A percentile compares a stretch with the other conserved stretches of the same genome.
These are phyloP conservation scores for Psilopogon haemacephalus DNA, from an alignment of 2,113 vertebrate genomes.

Conservation along the genomic window DNA sequence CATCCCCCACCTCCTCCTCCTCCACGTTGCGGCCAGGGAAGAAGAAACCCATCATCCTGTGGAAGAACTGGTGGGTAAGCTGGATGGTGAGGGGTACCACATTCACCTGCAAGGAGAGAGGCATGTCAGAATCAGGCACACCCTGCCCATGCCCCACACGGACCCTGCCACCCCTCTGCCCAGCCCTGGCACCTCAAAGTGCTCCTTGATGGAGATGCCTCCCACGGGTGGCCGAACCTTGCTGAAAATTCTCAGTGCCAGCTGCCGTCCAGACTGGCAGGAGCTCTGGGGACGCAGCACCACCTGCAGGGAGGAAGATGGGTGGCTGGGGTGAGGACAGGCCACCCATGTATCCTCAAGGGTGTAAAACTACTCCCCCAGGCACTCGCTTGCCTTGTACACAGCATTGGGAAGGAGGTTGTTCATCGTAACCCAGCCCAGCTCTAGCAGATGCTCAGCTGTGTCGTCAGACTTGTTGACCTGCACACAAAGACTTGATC, in stretches of 20 bases:
- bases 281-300: constrained; percentile 94
- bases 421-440: constrained; percentile 99
- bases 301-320: constrained; percentile 76
- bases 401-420: constrained; percentile 94
- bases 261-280: constrained; percentile 91
- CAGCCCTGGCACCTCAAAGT: constrained; percentile 86
- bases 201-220: constrained; percentile 98
- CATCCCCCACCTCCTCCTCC: constrained; percentile 95
- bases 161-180: background rate
- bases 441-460: constrained; percentile 94
- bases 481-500: constrained; percentile 62
- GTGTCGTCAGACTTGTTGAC: constrained; percentile 98
- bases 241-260: constrained; percentile 95
- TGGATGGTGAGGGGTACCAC: constrained; percentile 98
- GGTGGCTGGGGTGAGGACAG: background rate
- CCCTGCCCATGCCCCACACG: rapidly evolving
- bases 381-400: constrained; percentile 85
- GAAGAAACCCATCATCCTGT: constrained; percentile 99
- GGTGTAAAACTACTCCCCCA: background rate
- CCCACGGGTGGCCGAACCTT: constrained; percentile 97
- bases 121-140: background rate
- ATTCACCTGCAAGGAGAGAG: constrained; percentile 82
- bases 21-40: constrained; percentile 94
- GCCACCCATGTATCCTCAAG: background rate
- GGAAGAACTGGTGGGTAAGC: constrained; percentile 99